Conservation (phyloP, 2,888 invertebrate species). For the Leucozona laternaria region DNA sequence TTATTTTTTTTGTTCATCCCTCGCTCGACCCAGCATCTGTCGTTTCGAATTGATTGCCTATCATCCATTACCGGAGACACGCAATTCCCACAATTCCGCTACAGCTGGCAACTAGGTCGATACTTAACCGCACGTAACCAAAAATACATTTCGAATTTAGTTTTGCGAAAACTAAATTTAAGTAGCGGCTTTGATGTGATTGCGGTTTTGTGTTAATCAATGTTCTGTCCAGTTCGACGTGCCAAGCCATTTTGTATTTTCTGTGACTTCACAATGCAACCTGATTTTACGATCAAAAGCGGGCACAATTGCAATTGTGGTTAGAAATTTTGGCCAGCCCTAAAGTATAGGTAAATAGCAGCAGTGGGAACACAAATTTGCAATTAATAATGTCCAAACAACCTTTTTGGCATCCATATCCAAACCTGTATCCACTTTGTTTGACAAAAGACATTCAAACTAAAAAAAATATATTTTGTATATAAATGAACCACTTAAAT, state of each 20-base stretch:
- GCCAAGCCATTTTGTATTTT: slow-evolving; percentile 11
- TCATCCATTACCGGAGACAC: slow-evolving; percentile 60
- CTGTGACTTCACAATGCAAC: slow-evolving; percentile 12
- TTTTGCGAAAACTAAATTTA: slow-evolving; percentile 69
- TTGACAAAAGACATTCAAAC: slow-evolving; percentile 4
- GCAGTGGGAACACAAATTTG: slow-evolving; percentile 54
- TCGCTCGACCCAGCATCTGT: slow-evolving; percentile 35
- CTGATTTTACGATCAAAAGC: slow-evolving; percentile 7
- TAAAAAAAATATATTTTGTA: neutral
- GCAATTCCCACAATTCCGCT: slow-evolving; percentile 40
- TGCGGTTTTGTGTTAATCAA: slow-evolving; percentile 73
- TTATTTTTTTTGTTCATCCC: neutral
- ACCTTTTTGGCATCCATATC: slow-evolving; percentile 1
- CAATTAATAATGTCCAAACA: slow-evolving; percentile 57
- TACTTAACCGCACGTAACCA: slow-evolving; percentile 64
- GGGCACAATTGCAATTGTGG: slow-evolving; percentile 63
- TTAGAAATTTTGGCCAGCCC: neutral
- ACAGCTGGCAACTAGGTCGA: slow-evolving; percentile 40
- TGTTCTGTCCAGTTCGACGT: slow-evolving; percentile 24
- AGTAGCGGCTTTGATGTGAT: slow-evolving; percentile 69
- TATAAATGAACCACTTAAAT: slow-evolving; percentile 40
- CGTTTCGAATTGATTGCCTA: slow-evolving; percentile 67
- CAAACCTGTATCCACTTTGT: slow-evolving; percentile 1
- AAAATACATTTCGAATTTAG: slow-evolving; percentile 58
- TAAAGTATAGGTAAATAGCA: neutral